Evolutionary conservation across 2,888 invertebrate genomes (phyloP).

Genomic region (Parascotia fuliginaria): DNA sequence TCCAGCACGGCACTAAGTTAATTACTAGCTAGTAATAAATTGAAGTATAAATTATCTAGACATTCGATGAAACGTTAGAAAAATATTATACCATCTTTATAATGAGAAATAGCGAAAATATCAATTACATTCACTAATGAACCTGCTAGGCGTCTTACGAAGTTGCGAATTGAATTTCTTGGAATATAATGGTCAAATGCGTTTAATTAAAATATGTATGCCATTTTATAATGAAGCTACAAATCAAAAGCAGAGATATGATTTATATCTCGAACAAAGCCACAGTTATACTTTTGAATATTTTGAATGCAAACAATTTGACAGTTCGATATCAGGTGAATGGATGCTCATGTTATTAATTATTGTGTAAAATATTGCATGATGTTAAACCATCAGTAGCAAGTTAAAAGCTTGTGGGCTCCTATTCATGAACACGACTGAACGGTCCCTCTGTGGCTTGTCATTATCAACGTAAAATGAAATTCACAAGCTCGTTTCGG

Average conservation of each 20-base stretch:
- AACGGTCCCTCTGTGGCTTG: conserved; percentile 6
- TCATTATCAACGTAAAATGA: conserved; percentile 27
- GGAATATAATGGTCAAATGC: not conserved
- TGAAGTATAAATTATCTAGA: not conserved
- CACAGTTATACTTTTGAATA: no score
- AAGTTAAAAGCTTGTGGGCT: conserved; percentile 28
- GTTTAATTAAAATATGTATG: not conserved
- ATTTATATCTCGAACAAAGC: no score
- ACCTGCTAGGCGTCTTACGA: not conserved
- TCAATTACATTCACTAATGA: not conserved
- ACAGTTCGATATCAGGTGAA: no score
- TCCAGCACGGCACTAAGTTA: no score
- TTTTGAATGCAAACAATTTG: no score
- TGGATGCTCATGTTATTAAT: no score
- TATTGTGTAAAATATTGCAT: conserved; percentile 5
- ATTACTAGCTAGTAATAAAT: no score
- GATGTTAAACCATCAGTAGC: conserved; percentile 24
- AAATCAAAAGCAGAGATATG: not conserved
- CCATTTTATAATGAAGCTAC: no score
- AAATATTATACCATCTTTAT: not conserved
- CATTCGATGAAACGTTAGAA: not conserved
- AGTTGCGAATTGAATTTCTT: not conserved
- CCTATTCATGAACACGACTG: conserved; percentile 33
- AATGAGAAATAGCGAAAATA: not conserved
- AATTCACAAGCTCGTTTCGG: conserved; percentile 23